These are phyloP conservation scores for Meta bourneti DNA, from an alignment of 2,888 invertebrate species.

Conservation along the genomic window DNA sequence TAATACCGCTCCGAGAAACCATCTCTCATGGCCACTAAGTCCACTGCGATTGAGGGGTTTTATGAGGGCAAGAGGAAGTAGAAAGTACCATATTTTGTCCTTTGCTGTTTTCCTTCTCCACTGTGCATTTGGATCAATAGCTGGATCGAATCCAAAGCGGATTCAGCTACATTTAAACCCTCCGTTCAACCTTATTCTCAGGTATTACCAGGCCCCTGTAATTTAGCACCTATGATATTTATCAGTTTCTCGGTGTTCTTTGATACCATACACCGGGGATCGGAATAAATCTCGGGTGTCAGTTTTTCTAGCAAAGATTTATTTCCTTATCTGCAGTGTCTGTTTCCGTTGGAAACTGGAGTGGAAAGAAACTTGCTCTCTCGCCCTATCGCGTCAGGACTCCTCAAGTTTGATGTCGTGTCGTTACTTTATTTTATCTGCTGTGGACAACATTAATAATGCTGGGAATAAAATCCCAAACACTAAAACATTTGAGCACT, in stretches of 20 bases:
- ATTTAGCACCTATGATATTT: neutral
- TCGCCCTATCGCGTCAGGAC: neutral
- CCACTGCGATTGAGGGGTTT: neutral
- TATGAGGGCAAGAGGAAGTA: slow-evolving; percentile 3
- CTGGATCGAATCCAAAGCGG: slow-evolving; percentile 31
- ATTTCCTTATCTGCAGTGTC: neutral
- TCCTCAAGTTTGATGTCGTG: neutral
- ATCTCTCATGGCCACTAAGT: neutral
- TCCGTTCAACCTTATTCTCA: neutral
- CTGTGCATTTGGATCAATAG: slow-evolving; percentile 5
- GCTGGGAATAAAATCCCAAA: too few relatives aligned
- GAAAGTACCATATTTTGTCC: neutral
- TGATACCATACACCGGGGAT: neutral
- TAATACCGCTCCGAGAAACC: too few relatives aligned
- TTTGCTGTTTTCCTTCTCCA: neutral
- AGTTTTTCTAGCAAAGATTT: neutral
- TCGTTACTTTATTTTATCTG: neutral
- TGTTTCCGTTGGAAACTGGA: neutral
- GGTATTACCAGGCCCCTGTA: neutral
- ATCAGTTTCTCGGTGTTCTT: neutral
- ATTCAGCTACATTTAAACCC: slow-evolving; percentile 35
- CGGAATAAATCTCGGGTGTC: neutral
- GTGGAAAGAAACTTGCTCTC: neutral
- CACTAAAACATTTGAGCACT: too few relatives aligned
- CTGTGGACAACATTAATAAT: neutral